Evolutionary conservation across 2,797 vertebrate genomes (phyloP), one percentile per base, ranked within the genome.

Genomic region (Tolypeutes matacus): DNA sequence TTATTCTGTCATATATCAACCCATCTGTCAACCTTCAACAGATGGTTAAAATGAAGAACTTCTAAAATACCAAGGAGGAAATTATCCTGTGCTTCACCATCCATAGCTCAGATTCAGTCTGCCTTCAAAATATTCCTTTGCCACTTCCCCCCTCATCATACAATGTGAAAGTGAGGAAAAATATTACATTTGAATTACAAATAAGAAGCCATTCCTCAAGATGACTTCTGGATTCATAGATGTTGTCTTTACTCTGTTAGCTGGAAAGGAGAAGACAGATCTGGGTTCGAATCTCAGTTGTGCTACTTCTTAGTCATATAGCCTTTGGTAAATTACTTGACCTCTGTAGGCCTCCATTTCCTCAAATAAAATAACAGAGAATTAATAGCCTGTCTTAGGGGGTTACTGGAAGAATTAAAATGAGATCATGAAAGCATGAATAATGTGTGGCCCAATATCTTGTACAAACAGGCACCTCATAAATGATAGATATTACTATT

Each of bases 21-120:
- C 98, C 98, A 98, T 98, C 98, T 98, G 98, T 98, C 98, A 98
- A 96, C 95, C 93, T 93, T 93, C 95, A 98, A 96, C 98, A 98
- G 98, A 98, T 98, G 98, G 98, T 77, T 96, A 97, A 98, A 96
- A 98, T 90, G 97, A 97, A 98, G 98, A 95, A 97, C 97, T 98
- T 98, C 96, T 97, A 97, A 98, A 98, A 97, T 97, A 96, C 98
- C 93, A 96, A 95, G 95, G 83, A 97, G 86, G 95, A 96, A 96
- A 97, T 96, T 86, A 93, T 85, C 49, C 39, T 62, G 93, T n/a
- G 64, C 80, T 94, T 93, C 49, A 60, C 85, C 93, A 75, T 90
- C 83, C 53, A n/a, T 73, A 29, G 93, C 64, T 96, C 49, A 91
- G 89, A 91, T 77, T 86, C 92, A 77, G 82, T 78, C 86, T 92